Evolutionary conservation across 2,113 vertebrate genomes (phyloP).

Genomic region (Felis catus): F.catus_Fca126_mat1.0 CM031414.1:5731001-5731500

Average conservation of each 20-base stretch:
- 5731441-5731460: neutral
- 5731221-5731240: too few relatives aligned
- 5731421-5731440: neutral
- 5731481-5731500: neutral
- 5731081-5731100: neutral
- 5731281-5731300: accelerated
- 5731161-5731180: neutral
- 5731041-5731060: accelerated
- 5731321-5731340: too few relatives aligned
- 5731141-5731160: too few relatives aligned
- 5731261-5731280: neutral
- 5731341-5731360: neutral
- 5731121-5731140: neutral
- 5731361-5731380: neutral
- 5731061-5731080: too few relatives aligned
- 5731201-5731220: accelerated
- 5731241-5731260: too few relatives aligned
- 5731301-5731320: neutral
- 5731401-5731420: too few relatives aligned
- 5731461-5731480: neutral
- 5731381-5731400: accelerated
- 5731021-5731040: neutral
- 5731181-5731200: accelerated
- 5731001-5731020: neutral
- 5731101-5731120: neutral